Percentiles rank a stretch among this genome's conserved stretches.
phyloP scores from a whole-genome alignment of 2,888 invertebrate species.

The Sinentomon sp. region DNA sequence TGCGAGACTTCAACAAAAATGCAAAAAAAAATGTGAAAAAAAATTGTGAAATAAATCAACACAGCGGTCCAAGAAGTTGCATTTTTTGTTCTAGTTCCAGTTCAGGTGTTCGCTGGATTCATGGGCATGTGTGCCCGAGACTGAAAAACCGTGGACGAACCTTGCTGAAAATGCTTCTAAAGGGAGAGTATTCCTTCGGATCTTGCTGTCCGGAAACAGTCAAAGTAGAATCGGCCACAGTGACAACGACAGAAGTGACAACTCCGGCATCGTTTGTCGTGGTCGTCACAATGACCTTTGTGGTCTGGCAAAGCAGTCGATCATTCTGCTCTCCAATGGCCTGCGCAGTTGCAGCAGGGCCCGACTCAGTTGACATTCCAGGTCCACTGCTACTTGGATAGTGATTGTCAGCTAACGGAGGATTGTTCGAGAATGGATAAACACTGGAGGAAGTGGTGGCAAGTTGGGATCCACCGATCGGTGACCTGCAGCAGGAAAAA shows the following conservation, averaged over 20 bases:
- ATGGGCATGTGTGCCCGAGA: constrained; percentile 8
- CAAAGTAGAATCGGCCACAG: not conserved
- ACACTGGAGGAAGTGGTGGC: too few species aligned
- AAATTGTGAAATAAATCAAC: too few species aligned
- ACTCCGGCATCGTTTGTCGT: constrained; percentile 3
- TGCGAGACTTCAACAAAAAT: too few species aligned
- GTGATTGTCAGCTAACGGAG: too few species aligned
- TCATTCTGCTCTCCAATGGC: constrained; percentile 2
- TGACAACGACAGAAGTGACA: not conserved
- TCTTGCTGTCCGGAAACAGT: constrained; percentile 17
- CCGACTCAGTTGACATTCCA: too few species aligned
- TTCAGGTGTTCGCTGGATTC: not conserved
- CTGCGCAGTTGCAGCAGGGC: constrained; percentile 3
- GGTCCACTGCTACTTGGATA: too few species aligned
- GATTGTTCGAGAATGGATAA: too few species aligned
- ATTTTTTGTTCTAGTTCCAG: constrained; percentile 3
- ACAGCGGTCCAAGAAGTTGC: not conserved
- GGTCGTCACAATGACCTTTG: not conserved
- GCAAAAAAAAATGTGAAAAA: too few species aligned
- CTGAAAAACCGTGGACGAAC: constrained; percentile 19
- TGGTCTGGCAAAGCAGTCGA: too few species aligned
- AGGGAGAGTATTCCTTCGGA: constrained; percentile 56
- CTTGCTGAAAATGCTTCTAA: constrained; percentile 44
- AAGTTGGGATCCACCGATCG: too few species aligned
- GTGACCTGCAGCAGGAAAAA: too few species aligned